Conservation (phyloP, 2,797 vertebrate genomes). For the Catharus ustulatus region DNA sequence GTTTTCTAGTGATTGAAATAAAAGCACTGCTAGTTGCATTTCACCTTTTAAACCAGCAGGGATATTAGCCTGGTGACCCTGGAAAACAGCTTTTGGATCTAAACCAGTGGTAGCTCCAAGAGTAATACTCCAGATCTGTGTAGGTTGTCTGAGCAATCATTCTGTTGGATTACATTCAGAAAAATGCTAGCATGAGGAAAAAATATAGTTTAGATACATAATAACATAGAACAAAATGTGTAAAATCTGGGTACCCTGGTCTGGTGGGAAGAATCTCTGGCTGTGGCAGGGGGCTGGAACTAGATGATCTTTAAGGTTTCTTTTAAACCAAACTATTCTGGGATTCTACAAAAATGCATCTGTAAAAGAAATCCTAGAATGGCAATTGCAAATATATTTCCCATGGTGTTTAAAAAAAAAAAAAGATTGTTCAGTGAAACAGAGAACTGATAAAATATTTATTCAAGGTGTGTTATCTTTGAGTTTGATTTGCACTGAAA, state of each 20-base stretch:
- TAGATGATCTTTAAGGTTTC: neutral
- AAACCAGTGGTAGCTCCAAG: neutral
- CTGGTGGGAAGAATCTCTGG: neutral
- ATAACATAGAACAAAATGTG: neutral
- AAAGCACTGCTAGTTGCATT: neutral
- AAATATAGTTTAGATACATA: neutral
- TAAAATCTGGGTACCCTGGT: neutral
- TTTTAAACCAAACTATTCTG: neutral
- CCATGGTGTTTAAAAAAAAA: neutral
- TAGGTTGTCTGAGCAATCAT: neutral
- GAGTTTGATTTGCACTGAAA: slow-evolving; percentile 39
- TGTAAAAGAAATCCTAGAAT: neutral
- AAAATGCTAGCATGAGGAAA: neutral
- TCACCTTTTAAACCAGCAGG: neutral
- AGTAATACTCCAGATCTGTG: neutral
- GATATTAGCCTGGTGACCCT: neutral
- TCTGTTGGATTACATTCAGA: neutral
- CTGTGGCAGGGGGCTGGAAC: neutral
- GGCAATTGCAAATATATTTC: slow-evolving; percentile 21
- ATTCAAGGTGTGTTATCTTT: neutral
- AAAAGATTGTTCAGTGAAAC: slow-evolving; percentile 19
- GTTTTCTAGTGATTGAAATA: neutral
- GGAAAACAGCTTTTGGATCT: neutral
- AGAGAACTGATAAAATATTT: slow-evolving; percentile 33
- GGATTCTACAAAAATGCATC: neutral